Conservation (phyloP, 2,888 invertebrate species). For the Nesidiocoris tenuis region DNA sequence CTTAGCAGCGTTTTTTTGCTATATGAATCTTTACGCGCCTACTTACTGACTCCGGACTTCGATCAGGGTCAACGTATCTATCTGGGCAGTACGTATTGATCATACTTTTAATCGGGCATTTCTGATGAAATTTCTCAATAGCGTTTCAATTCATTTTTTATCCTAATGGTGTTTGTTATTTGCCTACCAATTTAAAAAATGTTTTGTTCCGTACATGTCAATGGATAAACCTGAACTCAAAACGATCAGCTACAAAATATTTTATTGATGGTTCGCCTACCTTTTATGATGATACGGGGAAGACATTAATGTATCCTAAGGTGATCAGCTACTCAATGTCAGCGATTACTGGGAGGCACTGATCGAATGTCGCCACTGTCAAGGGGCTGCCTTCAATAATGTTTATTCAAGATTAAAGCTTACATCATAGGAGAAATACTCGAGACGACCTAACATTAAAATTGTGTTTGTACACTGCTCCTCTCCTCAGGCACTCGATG, state of each 20-base stretch:
- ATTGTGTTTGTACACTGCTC: not conserved
- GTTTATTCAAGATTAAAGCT: conserved; percentile 32
- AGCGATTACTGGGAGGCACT: not conserved
- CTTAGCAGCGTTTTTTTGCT: too few species aligned
- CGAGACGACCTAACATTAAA: not conserved
- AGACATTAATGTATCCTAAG: conserved; percentile 11
- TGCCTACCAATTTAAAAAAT: too few species aligned
- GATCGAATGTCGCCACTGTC: not conserved
- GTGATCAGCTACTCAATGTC: not conserved
- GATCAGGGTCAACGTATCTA: too few species aligned
- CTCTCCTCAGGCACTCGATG: too few species aligned
- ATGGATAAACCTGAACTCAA: not conserved
- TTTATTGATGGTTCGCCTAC: not conserved
- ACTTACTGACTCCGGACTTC: too few species aligned
- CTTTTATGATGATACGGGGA: conserved; percentile 19
- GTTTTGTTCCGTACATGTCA: too few species aligned
- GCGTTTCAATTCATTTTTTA: too few species aligned
- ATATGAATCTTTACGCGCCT: too few species aligned
- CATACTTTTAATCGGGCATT: too few species aligned
- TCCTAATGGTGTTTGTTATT: too few species aligned
- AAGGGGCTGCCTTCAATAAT: not conserved
- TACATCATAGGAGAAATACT: conserved; percentile 32
- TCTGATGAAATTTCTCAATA: too few species aligned
- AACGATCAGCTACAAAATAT: not conserved
- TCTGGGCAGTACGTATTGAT: too few species aligned